Evolutionary conservation across 1,140 invertebrate species (phyloP).

Genomic region (Augochlora pura): DNA sequence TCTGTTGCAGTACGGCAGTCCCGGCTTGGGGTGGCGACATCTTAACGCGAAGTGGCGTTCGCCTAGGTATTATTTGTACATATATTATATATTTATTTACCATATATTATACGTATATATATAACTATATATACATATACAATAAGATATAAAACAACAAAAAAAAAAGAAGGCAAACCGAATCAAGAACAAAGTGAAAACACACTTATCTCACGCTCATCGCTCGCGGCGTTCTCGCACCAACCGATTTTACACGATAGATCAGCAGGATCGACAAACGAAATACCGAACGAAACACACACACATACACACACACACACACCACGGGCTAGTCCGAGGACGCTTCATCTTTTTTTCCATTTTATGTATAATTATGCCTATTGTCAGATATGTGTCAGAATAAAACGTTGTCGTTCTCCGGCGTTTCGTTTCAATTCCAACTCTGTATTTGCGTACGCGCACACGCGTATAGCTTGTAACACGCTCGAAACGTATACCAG

Average conservation of each 20-base stretch:
- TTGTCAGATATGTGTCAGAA: slow-evolving; percentile 45
- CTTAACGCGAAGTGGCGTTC: slow-evolving; percentile 77
- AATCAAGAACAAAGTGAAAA: background rate
- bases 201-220: slow-evolving; percentile 15
- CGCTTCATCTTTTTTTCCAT: slow-evolving; percentile 25
- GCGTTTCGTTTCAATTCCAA: slow-evolving; percentile 42
- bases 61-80: slow-evolving; percentile 74
- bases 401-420: slow-evolving; percentile 47
- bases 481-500: too few species aligned
- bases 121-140: slow-evolving; percentile 26
- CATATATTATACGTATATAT: slow-evolving; percentile 43
- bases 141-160: slow-evolving; percentile 16
- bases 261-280: slow-evolving; percentile 20
- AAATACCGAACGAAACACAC: background rate
- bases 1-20: slow-evolving; percentile 80
- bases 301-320: too few species aligned
- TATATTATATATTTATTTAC: slow-evolving; percentile 61
- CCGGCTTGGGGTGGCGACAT: slow-evolving; percentile 78
- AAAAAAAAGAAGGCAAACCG: background rate
- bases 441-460: background rate
- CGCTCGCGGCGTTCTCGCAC: slow-evolving; percentile 28
- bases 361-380: slow-evolving; percentile 41
- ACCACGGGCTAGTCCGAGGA: slow-evolving; percentile 10
- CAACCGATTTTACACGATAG: slow-evolving; percentile 14
- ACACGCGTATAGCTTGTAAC: background rate